Evolutionary conservation across 2,797 vertebrate species (phyloP).

Genomic region (Protosalanx chinensis): DNA sequence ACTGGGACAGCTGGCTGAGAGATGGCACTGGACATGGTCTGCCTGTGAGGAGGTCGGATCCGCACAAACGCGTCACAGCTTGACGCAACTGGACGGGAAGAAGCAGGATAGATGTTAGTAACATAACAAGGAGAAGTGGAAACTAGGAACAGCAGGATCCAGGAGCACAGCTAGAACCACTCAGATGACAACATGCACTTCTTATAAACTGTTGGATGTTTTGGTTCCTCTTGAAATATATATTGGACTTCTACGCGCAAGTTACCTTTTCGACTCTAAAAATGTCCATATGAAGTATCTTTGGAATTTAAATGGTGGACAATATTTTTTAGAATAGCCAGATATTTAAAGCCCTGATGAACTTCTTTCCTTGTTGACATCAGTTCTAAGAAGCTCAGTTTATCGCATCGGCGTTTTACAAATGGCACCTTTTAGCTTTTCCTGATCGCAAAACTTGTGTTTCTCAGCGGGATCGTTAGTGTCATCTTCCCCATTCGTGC

Average conservation of each 20-base stretch:
- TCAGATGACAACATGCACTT: neutral
- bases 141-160: neutral
- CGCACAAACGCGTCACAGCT: constrained; percentile 33
- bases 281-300: too few species aligned
- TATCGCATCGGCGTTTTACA: neutral
- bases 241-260: too few species aligned
- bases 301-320: too few species aligned
- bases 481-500: constrained; percentile 44
- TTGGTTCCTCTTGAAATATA: too few species aligned
- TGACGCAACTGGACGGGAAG: constrained; percentile 14
- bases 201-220: too few species aligned
- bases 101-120: constrained; percentile 1
- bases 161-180: neutral
- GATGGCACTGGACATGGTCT: neutral
- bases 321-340: too few species aligned
- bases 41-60: constrained; percentile 4
- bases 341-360: neutral
- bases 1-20: neutral
- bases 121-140: neutral
- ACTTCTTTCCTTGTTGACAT: neutral
- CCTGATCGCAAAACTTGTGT: neutral
- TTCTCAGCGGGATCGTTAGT: constrained; percentile 36
- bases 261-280: too few species aligned
- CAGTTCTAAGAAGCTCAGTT: neutral
- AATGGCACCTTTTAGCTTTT: neutral